A percentile compares a stretch with the other conserved stretches of the same genome.
Evolutionary conservation across 2,113 vertebrate species (phyloP).

Genomic region (Gnathonemus longibarbis): DNA sequence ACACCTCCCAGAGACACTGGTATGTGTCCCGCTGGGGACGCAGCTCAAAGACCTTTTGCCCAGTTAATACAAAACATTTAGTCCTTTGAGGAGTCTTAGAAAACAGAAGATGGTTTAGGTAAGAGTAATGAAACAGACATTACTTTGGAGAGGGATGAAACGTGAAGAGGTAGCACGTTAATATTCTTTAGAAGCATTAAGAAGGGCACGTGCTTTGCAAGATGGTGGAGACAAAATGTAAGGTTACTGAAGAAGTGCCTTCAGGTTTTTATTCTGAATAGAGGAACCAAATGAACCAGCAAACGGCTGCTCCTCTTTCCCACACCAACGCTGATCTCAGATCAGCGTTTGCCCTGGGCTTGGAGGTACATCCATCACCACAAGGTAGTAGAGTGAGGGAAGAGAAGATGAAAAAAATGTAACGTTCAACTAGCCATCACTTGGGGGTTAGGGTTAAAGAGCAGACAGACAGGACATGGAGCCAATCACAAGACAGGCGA

Average conservation of each 20-base stretch:
- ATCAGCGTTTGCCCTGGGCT: constrained; percentile 9
- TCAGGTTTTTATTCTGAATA: background rate
- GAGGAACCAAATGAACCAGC: background rate
- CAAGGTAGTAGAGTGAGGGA: background rate
- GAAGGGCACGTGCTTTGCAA: background rate
- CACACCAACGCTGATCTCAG: background rate
- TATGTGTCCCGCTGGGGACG: background rate
- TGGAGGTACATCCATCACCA: background rate
- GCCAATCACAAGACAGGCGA: background rate
- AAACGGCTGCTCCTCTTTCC: background rate
- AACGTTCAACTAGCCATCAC: constrained; percentile 22
- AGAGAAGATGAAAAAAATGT: background rate
- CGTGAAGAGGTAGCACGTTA: no score
- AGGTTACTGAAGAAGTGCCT: background rate
- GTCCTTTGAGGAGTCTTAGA: background rate
- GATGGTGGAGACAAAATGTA: background rate
- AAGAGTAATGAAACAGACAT: background rate
- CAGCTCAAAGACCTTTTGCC: background rate
- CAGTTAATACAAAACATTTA: background rate
- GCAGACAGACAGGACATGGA: constrained; percentile 15
- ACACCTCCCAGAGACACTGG: background rate
- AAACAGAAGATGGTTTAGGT: background rate
- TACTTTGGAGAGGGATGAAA: background rate
- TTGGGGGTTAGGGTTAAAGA: background rate
- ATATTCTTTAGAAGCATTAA: background rate